These are phyloP conservation scores for Lampris megalopsis DNA, from an alignment of 2,113 vertebrate genomes.

Conservation along the genomic window DNA sequence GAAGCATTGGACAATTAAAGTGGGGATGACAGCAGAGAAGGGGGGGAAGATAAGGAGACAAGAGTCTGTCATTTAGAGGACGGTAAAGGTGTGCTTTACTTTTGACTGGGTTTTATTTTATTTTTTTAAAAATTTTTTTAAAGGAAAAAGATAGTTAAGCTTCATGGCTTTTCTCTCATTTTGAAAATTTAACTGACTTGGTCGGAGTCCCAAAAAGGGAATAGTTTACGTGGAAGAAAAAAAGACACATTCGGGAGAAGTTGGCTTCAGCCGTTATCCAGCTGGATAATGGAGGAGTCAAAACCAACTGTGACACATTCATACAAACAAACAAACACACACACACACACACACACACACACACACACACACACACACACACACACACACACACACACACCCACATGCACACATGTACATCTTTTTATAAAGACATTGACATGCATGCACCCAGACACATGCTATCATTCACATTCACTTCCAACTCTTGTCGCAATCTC, in stretches of 20 bases:
- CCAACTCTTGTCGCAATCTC: slow-evolving; percentile 7
- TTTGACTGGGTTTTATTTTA: not conserved
- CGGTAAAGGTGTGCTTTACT: not conserved
- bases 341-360: not conserved
- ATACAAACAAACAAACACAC: not conserved
- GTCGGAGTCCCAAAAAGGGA: slow-evolving; percentile 4
- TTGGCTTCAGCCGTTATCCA: slow-evolving; percentile 20
- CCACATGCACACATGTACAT: not conserved
- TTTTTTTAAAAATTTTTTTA: too few species aligned
- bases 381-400: not conserved
- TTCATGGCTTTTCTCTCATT: slow-evolving; percentile 7
- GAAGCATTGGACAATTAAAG: too few species aligned
- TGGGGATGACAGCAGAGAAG: slow-evolving; percentile 7
- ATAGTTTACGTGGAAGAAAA: not conserved
- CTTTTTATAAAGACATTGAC: not conserved
- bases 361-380: slow-evolving; percentile 14
- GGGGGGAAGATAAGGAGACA: not conserved
- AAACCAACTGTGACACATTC: slow-evolving; percentile 25
- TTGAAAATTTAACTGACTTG: slow-evolving; percentile 22
- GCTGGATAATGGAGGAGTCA: slow-evolving; percentile 27
- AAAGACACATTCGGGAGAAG: not conserved
- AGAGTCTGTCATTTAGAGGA: not conserved
- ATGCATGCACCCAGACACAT: slow-evolving; percentile 8
- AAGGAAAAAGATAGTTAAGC: not conserved
- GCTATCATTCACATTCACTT: not conserved